Evolutionary conservation across 2,113 vertebrate genomes (phyloP).

Genomic region (Pseudolaguvia tuberculata): DNA sequence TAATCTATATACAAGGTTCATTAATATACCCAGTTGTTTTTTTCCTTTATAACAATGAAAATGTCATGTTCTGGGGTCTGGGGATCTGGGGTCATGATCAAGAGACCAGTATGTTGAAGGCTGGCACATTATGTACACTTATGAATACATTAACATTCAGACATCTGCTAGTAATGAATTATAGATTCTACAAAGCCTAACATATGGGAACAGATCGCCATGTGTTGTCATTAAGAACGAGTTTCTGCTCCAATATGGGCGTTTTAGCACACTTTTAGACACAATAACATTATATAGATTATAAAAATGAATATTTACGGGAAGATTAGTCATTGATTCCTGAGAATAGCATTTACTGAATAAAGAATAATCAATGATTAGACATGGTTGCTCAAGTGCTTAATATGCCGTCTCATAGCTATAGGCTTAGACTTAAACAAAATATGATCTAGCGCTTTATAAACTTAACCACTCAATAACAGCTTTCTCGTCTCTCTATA

Average conservation of each 20-base stretch:
- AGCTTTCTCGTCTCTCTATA: background rate
- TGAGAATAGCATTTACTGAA: background rate
- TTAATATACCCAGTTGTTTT: background rate
- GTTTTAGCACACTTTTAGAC: conserved; percentile 44
- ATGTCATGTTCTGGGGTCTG: background rate
- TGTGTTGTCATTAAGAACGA: conserved; percentile 68
- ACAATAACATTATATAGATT: conserved; percentile 20
- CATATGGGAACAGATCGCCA: conserved; percentile 67
- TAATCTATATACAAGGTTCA: background rate
- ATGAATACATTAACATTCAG: conserved; percentile 69
- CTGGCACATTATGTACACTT: conserved; percentile 48
- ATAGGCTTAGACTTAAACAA: conserved; percentile 1
- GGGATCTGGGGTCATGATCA: conserved; percentile 17
- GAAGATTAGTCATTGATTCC: conserved; percentile 7
- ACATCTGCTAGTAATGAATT: conserved; percentile 77
- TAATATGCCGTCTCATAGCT: background rate
- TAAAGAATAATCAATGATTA: background rate
- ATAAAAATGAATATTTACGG: background rate
- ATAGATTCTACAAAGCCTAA: conserved; percentile 70
- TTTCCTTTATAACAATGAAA: background rate
- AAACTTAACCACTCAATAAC: conserved; percentile 14
- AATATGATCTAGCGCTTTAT: conserved; percentile 6
- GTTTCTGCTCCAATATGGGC: conserved; percentile 58
- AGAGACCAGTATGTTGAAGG: conserved; percentile 20
- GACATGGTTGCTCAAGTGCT: background rate